Evolutionary conservation across 2,797 vertebrate species (phyloP), one percentile per base, ranked within the genome.

Genomic region (Gambelia wislizenii): DNA sequence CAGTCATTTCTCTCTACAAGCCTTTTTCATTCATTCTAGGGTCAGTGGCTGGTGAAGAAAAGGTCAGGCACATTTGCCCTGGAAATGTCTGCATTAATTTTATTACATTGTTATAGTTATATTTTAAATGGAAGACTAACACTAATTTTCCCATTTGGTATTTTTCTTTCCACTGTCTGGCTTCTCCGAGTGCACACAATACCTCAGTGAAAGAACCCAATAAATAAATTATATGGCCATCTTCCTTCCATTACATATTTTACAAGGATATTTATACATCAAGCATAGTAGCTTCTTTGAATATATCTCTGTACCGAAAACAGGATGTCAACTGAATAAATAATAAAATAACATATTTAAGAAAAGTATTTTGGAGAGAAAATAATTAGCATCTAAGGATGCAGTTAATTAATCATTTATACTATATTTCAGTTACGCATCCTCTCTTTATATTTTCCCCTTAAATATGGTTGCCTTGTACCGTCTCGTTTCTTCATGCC

Each of bases 11-110:
- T 96, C 96, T 97, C 95, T 91, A 90, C 94, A 94, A 97, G 96
- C 95, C 94, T 96, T 96, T 94, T 94, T 94, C 95, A 96, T 97
- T 97, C 97, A 97, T 95, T 96, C 96, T 92, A 96, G 94, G 97
- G 97, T 97, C 97, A 97, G 95, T 95, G 94, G 96, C 95, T 97
- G 96, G 97, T 96, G 97, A 97, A 97, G 96, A 96, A 97, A 97
- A 97, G 97, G 97, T 97, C 96, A 97, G 96, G 94, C 95, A 95
- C 96, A 97, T 97, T 97, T 97, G 97, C 96, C 97, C 97, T 97
- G 97, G 97, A 98, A 97, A 97, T 97, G 97, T 97, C 96, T 97
- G 96, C 96, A 97, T 97, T 97, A 96, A 97, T 97, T 97, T 97
- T 97, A 97, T 97, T 97, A 96, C 96, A 96, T 94, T 97, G 96